These are phyloP conservation scores for Remorina albescens DNA, from an alignment of 2,797 vertebrate genomes.

Conservation along the genomic window DNA sequence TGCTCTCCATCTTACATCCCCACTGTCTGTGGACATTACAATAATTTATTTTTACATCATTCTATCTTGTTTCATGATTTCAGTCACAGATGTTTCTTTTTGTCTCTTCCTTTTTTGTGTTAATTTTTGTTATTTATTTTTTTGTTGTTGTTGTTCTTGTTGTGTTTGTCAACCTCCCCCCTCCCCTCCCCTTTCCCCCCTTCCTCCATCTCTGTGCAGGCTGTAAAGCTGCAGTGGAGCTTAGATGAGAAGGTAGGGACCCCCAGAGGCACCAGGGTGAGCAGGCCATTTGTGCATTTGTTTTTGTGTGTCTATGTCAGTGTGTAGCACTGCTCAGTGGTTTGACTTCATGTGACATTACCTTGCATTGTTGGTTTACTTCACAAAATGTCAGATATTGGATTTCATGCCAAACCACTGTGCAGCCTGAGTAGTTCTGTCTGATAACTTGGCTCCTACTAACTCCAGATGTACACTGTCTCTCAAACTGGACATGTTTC, in stretches of 20 bases:
- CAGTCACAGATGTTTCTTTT: conserved; percentile 72
- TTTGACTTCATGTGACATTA: conserved; percentile 53
- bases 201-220: conserved; percentile 83
- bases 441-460: conserved; percentile 48
- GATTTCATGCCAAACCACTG: conserved; percentile 57
- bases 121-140: conserved; percentile 16
- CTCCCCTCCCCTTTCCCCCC: conserved; percentile 9
- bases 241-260: conserved; percentile 88
- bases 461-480: conserved; percentile 53
- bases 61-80: conserved; percentile 62
- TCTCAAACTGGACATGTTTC: conserved; percentile 48
- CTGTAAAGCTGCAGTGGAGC: conserved; percentile 87
- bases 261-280: conserved; percentile 84
- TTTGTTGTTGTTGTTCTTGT: conserved; percentile 62
- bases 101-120: conserved; percentile 43
- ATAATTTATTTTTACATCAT: conserved; percentile 47
- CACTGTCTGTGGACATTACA: conserved; percentile 45
- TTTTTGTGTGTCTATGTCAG: conserved; percentile 49
- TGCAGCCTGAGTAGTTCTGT: conserved; percentile 33
- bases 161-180: conserved; percentile 60
- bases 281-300: conserved; percentile 72
- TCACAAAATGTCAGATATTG: conserved; percentile 27
- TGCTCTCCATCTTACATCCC: conserved; percentile 53
- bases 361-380: conserved; percentile 37
- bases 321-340: conserved; percentile 65